A percentile compares a stretch with the other conserved stretches of the same genome.
Evolutionary conservation across 2,888 invertebrate species (phyloP).

Genomic region (Phaonia tiefii): DNA sequence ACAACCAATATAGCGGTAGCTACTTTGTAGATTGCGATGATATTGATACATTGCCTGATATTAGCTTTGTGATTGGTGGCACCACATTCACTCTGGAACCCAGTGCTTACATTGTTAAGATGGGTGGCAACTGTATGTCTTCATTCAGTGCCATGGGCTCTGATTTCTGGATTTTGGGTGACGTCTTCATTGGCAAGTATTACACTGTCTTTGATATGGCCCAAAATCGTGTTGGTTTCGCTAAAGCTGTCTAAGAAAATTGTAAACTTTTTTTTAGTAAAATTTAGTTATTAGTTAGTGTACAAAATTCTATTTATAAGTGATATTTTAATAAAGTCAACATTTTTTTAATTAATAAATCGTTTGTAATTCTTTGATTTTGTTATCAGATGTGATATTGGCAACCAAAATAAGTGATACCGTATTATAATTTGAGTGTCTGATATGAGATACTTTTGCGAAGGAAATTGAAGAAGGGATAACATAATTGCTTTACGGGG

Average conservation of each 20-base stretch:
- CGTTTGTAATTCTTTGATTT: too few relatives aligned
- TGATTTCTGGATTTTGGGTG: conserved; percentile 95
- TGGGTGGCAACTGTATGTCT: conserved; percentile 85
- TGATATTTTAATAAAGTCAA: too few relatives aligned
- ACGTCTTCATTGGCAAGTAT: conserved; percentile 96
- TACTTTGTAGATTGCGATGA: conserved; percentile 87
- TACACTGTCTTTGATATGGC: conserved; percentile 96
- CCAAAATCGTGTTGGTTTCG: conserved; percentile 93
- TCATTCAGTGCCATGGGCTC: conserved; percentile 90
- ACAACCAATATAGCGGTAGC: conserved; percentile 42
- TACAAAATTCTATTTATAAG: too few relatives aligned
- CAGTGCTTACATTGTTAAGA: conserved; percentile 87
- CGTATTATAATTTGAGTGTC: too few relatives aligned
- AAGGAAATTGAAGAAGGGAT: too few relatives aligned
- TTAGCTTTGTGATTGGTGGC: conserved; percentile 89
- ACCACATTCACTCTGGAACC: conserved; percentile 87
- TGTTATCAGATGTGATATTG: too few relatives aligned
- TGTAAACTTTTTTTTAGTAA: too few relatives aligned
- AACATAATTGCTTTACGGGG: too few relatives aligned
- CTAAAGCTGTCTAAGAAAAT: conserved; percentile 83
- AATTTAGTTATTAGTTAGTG: too few relatives aligned
- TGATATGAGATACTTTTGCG: too few relatives aligned
- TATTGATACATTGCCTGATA: conserved; percentile 88
- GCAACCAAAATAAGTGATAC: too few relatives aligned
- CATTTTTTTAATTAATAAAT: too few relatives aligned